Evolutionary conservation across 2,113 vertebrate genomes (phyloP).

Genomic region (Embiotoca jacksoni): DNA sequence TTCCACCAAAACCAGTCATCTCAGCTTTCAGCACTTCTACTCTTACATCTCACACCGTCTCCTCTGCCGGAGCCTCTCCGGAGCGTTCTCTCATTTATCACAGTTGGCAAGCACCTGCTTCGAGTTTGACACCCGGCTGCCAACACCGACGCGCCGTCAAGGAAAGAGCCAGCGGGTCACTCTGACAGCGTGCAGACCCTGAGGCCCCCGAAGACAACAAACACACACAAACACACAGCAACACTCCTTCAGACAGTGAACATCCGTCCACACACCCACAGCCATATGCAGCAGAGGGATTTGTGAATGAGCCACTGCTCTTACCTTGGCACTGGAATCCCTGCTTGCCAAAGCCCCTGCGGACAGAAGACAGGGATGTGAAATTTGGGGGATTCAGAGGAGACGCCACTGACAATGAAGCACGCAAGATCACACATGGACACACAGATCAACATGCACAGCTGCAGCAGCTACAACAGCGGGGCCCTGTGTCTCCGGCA

Average conservation of each 20-base stretch:
- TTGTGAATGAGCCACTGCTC: slow-evolving; percentile 69
- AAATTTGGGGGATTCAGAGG: slow-evolving; percentile 9
- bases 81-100: slow-evolving; percentile 52
- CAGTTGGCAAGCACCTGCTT: slow-evolving; percentile 61
- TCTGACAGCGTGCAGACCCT: slow-evolving; percentile 53
- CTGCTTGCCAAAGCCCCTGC: slow-evolving; percentile 84
- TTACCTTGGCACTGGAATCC: slow-evolving; percentile 86
- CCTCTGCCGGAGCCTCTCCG: slow-evolving; percentile 41
- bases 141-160: slow-evolving; percentile 59
- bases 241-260: slow-evolving; percentile 51
- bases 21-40: slow-evolving; percentile 72
- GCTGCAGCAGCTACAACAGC: slow-evolving; percentile 41
- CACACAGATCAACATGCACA: slow-evolving; percentile 17
- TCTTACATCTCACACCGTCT: slow-evolving; percentile 63
- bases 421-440: slow-evolving; percentile 36
- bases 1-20: slow-evolving; percentile 56
- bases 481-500: slow-evolving; percentile 62
- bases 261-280: slow-evolving; percentile 68
- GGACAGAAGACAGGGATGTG: slow-evolving; percentile 65
- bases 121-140: slow-evolving; percentile 68
- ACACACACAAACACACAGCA: slow-evolving; percentile 36
- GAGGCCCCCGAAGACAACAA: slow-evolving; percentile 39
- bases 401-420: slow-evolving; percentile 14
- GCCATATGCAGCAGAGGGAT: slow-evolving; percentile 59
- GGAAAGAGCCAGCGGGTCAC: slow-evolving; percentile 60